Base-by-base conservation (phyloP, 2,797 vertebrate genomes). In the Phaenicophaeus curvirostris region DNA sequence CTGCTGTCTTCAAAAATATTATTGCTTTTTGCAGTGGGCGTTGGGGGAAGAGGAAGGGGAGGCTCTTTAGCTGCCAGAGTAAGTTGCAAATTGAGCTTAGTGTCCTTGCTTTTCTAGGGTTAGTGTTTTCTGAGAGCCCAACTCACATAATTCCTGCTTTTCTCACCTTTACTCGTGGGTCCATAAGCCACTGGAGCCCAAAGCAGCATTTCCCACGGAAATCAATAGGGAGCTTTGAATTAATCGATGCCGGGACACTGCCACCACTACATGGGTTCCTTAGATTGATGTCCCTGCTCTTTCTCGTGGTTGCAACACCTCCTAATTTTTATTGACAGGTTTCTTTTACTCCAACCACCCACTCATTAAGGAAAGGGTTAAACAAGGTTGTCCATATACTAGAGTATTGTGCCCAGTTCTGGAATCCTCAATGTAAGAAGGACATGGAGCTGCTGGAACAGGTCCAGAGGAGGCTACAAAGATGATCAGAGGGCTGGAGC, bases 211-310 rank as follows among this genome's bases (percentile, higher is more conserved):
- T 62, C 35, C 17, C 48, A 18, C 0, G 15, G 23, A 46, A 39
- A 66, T n/a, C 92, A 58, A 44, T 2, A 17, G 9, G 0, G 9
- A 85, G 9, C 35, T 54, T 76, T 54, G 10, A 39, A 41, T 15
- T 1, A 20, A 76, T 69, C 11, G 8, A 13, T 5, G 41, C 13
- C 71, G 69, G 72, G 46, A 53, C 19, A 24, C 1, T 11, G n/a
- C 59, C 73, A 79, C 19, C 2, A 1, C 27, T 13, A 17, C 0
- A 0, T 20, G 39, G 11, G 23, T 37, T 71, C 88, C 39, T 25
- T 31, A 42, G 87, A 74, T 83, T 66, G 17, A 16, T 2, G 13
- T 8, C 33, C 57, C 54, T 6, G 2, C 53, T 48, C 54, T 5
- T 20, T 53, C 65, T 61, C 31, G 25, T 8, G 30, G 10, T 4